Conservation (phyloP, 2,797 vertebrate genomes). For the Enteromius treurensis region DNA sequence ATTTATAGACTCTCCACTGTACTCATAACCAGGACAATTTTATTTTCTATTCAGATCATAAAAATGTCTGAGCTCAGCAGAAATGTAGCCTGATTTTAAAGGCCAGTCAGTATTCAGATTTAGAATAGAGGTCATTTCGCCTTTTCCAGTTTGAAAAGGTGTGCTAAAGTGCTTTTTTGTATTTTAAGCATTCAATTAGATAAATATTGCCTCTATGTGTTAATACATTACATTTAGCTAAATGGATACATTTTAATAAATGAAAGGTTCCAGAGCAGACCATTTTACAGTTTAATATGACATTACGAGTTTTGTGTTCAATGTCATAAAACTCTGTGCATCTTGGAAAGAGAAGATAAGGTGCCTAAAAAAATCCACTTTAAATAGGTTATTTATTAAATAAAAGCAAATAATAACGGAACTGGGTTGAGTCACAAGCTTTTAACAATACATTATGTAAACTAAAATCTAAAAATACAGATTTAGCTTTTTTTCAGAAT, state of each 20-base stretch:
- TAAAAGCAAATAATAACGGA: not conserved
- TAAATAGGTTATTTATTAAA: not conserved
- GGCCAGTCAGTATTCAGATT: not conserved
- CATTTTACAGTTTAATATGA: not conserved
- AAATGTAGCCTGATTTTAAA: conserved; percentile 14
- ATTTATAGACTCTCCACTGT: not conserved
- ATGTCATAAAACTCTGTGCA: not conserved
- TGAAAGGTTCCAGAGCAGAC: not conserved
- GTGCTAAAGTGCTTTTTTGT: not conserved
- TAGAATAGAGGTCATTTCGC: not conserved
- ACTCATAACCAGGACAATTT: not conserved
- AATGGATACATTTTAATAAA: not conserved
- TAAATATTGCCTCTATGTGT: not conserved
- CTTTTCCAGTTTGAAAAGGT: not conserved
- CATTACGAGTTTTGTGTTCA: not conserved
- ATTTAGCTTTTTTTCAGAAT: not conserved
- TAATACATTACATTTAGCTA: not conserved
- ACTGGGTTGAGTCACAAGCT: not conserved
- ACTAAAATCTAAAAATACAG: not conserved
- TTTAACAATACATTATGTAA: not conserved
- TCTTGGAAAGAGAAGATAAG: not conserved
- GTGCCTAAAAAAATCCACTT: not conserved
- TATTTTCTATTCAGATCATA: not conserved
- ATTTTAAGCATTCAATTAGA: not conserved
- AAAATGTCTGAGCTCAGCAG: conserved; percentile 2